These are phyloP conservation scores for Aphrocallistes beatrix DNA, from an alignment of 37 sponge, comb jelly and placozoan genomes.

Conservation along the genomic window DNA sequence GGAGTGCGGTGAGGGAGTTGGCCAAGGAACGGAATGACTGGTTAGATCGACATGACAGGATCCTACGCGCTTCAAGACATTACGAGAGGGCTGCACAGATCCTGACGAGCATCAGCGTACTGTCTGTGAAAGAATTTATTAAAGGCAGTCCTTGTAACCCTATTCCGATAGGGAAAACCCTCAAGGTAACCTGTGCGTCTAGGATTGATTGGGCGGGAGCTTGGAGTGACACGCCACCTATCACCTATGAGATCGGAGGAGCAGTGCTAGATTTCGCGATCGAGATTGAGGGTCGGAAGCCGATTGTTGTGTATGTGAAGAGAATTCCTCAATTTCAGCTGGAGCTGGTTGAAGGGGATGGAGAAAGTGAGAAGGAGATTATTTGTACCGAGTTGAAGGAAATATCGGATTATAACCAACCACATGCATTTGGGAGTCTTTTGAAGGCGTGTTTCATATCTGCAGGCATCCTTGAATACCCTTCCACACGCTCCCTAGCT, in stretches of 20 bases:
- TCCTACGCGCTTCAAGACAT: slow-evolving; percentile 71
- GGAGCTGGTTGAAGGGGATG: slow-evolving; percentile 18
- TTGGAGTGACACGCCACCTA: slow-evolving; percentile 78
- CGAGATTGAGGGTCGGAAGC: slow-evolving; percentile 38
- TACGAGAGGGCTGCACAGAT: slow-evolving; percentile 78
- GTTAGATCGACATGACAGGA: slow-evolving; percentile 42
- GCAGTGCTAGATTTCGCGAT: slow-evolving; percentile 49
- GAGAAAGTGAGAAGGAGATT: slow-evolving; percentile 33
- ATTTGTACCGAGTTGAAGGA: slow-evolving; percentile 45
- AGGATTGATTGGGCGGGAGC: slow-evolving; percentile 65
- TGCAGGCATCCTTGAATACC: slow-evolving; percentile 49
- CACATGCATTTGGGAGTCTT: slow-evolving; percentile 57
- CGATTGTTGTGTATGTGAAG: slow-evolving; percentile 35
- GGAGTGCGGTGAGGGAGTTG: slow-evolving; percentile 20
- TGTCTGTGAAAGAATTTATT: slow-evolving; percentile 42
- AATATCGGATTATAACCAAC: slow-evolving; percentile 58
- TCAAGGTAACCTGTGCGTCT: slow-evolving; percentile 34
- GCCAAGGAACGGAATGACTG: slow-evolving; percentile 52
- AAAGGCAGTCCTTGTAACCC: slow-evolving; percentile 22
- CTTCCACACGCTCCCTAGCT: slow-evolving; percentile 33
- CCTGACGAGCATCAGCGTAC: slow-evolving; percentile 42
- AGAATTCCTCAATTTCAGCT: slow-evolving; percentile 40
- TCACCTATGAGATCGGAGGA: slow-evolving; percentile 67
- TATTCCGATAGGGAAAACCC: slow-evolving; percentile 28
- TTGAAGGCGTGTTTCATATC: slow-evolving; percentile 72